These are phyloP conservation scores for Numenius arquata DNA, from an alignment of 2,113 vertebrate species.

Conservation along the genomic window DNA sequence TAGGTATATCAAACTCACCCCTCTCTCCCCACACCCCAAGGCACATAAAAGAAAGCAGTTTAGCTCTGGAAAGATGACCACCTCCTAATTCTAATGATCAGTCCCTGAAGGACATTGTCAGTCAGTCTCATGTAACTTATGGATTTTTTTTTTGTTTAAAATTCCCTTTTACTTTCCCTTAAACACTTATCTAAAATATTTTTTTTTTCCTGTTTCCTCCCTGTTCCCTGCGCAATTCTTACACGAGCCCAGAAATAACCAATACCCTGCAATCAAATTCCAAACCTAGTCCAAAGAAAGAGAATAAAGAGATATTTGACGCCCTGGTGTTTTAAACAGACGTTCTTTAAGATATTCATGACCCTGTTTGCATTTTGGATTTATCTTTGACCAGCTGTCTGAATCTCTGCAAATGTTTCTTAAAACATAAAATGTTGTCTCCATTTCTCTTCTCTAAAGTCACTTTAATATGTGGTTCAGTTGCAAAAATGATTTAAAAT, in stretches of 20 bases:
- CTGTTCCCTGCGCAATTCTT: neutral
- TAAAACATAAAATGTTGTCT: neutral
- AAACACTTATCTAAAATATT: neutral
- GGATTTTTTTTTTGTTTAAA: neutral
- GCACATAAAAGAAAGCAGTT: neutral
- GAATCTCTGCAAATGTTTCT: neutral
- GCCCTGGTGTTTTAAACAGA: neutral
- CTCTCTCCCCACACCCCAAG: neutral
- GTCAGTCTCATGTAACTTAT: neutral
- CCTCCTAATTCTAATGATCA: neutral
- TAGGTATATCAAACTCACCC: neutral
- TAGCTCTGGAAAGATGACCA: neutral
- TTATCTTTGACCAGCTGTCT: neutral
- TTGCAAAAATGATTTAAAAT: neutral
- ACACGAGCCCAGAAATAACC: neutral
- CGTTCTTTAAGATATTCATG: neutral
- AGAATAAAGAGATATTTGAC: neutral
- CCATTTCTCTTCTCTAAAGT: neutral
- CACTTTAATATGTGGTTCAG: neutral
- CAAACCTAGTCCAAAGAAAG: neutral
- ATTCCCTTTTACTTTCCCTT: neutral
- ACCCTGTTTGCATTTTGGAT: neutral
- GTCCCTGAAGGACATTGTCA: neutral
- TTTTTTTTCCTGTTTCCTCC: neutral
- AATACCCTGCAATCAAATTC: neutral